phyloP scores from a whole-genome alignment of 2,797 vertebrate genomes.

The Enteromius trimaculatus region DNA sequence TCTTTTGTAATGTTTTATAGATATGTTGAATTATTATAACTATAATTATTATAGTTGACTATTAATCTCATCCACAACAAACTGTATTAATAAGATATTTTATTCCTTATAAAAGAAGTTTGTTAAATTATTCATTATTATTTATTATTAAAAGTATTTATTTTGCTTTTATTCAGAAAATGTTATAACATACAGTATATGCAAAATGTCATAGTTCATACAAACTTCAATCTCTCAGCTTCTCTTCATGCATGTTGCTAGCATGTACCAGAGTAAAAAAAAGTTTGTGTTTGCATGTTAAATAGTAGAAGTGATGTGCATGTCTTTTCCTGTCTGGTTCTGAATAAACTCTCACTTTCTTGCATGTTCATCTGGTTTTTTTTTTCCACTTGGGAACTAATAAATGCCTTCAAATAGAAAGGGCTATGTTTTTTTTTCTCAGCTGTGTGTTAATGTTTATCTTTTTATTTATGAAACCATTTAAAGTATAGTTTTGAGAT shows the following conservation, averaged over 20 bases:
- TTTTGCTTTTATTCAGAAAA: background rate
- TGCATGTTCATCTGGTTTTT: conserved; percentile 26
- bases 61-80: background rate
- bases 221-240: conserved; percentile 15
- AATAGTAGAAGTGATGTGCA: conserved; percentile 69
- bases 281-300: conserved; percentile 64
- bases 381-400: conserved; percentile 40
- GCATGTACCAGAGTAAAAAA: conserved; percentile 14
- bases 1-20: background rate
- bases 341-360: conserved; percentile 48
- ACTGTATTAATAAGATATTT: background rate
- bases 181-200: background rate
- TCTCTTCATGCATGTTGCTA: conserved; percentile 29
- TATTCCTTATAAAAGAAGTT: background rate
- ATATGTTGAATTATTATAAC: conserved; percentile 7
- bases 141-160: background rate
- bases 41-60: no score
- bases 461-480: background rate
- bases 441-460: conserved; percentile 3
- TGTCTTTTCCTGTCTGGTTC: conserved; percentile 65
- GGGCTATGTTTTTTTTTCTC: conserved; percentile 28
- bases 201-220: background rate
- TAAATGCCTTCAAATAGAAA: conserved; percentile 39
- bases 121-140: no score
- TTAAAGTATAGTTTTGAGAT: background rate